A percentile compares a stretch with the other conserved stretches of the same genome.
phyloP scores from a whole-genome alignment of 1,140 invertebrate genomes.

The Matsumurasca onukii region DNA sequence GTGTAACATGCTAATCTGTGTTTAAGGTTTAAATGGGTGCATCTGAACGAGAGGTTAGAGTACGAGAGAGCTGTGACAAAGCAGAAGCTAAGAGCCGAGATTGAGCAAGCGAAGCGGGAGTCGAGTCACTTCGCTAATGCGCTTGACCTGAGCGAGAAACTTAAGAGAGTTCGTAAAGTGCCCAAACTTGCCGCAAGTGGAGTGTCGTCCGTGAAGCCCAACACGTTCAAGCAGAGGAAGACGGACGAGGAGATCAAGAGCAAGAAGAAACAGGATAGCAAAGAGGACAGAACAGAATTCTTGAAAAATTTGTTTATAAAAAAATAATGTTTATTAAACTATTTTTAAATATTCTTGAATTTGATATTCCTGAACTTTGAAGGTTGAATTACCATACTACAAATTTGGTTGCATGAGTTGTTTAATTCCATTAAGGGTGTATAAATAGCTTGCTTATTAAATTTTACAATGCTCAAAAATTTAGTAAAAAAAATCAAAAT shows the following conservation, averaged over 20 bases:
- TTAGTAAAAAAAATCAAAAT: too few relatives aligned
- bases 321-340: neutral
- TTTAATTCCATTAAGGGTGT: too few relatives aligned
- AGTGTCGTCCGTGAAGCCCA: neutral
- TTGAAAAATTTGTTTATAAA: conserved; percentile 28
- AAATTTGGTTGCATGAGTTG: too few relatives aligned
- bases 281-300: conserved; percentile 26
- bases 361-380: too few relatives aligned
- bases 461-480: too few relatives aligned
- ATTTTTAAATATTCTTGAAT: too few relatives aligned
- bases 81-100: conserved; percentile 83
- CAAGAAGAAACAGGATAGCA: conserved; percentile 27
- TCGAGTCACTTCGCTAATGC: conserved; percentile 50
- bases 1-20: too few relatives aligned
- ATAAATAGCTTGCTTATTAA: too few relatives aligned
- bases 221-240: conserved; percentile 34
- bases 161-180: conserved; percentile 4
- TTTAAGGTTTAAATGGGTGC: conserved; percentile 89
- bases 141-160: conserved; percentile 39
- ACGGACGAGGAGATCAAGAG: conserved; percentile 34
- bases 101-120: conserved; percentile 88
- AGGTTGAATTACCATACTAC: too few relatives aligned
- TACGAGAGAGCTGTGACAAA: conserved; percentile 89
- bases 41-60: conserved; percentile 87
- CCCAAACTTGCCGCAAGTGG: neutral